Evolutionary conservation across 1,140 invertebrate species (phyloP).

Genomic region (Meloidogyne chitwoodi): DNA sequence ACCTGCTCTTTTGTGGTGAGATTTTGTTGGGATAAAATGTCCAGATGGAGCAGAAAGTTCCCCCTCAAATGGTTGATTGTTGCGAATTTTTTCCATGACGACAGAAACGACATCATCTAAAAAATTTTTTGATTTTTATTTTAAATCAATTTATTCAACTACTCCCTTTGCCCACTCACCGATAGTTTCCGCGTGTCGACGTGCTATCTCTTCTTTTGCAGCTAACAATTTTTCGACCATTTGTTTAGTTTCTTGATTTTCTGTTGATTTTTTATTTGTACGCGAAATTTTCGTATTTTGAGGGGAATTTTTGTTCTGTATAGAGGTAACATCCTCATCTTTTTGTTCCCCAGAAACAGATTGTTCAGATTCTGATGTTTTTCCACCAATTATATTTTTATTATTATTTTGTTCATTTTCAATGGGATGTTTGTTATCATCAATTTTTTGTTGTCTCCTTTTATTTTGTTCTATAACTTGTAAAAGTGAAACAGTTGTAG

Average conservation of each 20-base stretch:
- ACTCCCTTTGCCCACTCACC: neutral
- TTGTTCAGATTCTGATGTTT: neutral
- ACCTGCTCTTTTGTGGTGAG: neutral
- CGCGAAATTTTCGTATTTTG: neutral
- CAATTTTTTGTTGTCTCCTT: neutral
- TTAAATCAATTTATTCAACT: neutral
- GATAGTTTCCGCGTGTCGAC: conserved; percentile 16
- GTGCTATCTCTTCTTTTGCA: conserved; percentile 2
- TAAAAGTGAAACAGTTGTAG: neutral
- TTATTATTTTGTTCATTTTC: neutral
- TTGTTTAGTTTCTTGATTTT: neutral
- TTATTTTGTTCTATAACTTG: neutral
- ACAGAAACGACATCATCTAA: conserved; percentile 32
- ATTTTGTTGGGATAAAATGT: neutral
- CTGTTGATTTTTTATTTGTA: neutral
- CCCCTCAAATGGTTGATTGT: conserved; percentile 37
- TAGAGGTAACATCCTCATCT: neutral
- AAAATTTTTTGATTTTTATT: too few relatives aligned
- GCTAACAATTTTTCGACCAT: neutral
- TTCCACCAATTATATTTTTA: neutral
- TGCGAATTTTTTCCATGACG: conserved; percentile 35
- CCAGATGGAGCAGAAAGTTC: conserved; percentile 18
- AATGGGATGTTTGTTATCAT: neutral
- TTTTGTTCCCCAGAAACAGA: neutral
- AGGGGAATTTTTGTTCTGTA: neutral